Conservation (phyloP, 2,797 vertebrate species). For the Sarcoramphus papa region DNA sequence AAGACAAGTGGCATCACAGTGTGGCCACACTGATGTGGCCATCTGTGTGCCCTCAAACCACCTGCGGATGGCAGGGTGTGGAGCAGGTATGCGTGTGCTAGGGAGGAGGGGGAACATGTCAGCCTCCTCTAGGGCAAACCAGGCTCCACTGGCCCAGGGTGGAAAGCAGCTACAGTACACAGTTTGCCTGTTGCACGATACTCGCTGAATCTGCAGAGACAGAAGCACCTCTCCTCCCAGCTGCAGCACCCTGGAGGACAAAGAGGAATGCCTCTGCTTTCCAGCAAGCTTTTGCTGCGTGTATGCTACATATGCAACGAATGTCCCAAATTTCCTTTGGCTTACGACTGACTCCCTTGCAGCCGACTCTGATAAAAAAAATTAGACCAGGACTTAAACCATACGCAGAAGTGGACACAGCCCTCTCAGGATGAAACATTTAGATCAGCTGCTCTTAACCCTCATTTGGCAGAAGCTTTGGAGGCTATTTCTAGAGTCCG, state of each 20-base stretch:
- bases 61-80: not conserved
- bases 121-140: not conserved
- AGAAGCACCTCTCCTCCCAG: not conserved
- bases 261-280: conserved; percentile 15
- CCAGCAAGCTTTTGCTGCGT: not conserved
- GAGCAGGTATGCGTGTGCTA: not conserved
- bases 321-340: conserved; percentile 40
- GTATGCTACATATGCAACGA: not conserved
- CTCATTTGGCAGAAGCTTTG: not conserved
- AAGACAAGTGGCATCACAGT: not conserved
- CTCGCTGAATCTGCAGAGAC: not conserved
- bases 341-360: not conserved
- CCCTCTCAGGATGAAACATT: not conserved
- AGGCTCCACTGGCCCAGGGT: not conserved
- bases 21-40: not conserved
- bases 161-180: not conserved
- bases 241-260: not conserved
- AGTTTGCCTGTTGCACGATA: not conserved
- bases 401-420: not conserved
- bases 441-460: not conserved
- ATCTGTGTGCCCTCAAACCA: not conserved
- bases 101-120: not conserved
- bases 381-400: not conserved
- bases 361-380: not conserved
- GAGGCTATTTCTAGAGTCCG: not conserved